phyloP scores from a whole-genome alignment of 2,888 invertebrate species.

The Trilocha varians region DNA sequence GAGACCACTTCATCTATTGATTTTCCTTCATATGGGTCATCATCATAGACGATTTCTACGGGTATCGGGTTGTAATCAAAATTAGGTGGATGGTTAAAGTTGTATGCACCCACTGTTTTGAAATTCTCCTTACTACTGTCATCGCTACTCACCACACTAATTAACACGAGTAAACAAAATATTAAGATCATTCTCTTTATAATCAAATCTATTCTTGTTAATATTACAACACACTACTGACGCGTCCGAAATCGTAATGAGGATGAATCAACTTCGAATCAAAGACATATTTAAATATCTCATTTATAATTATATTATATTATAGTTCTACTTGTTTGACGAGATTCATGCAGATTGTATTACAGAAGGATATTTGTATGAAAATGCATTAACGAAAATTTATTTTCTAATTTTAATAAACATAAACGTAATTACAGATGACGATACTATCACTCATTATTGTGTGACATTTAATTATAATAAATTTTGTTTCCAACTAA shows the following conservation, averaged over 20 bases:
- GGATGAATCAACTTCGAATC: conserved; percentile 32
- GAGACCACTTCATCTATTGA: conserved; percentile 1
- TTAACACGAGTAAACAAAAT: conserved; percentile 7
- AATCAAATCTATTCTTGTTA: conserved; percentile 10
- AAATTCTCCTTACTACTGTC: background rate
- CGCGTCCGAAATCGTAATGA: conserved; percentile 44
- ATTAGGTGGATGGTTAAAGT: conserved; percentile 32
- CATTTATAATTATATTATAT: background rate
- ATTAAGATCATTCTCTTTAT: conserved; percentile 15
- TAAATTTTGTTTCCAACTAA: too few relatives aligned
- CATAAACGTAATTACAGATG: too few relatives aligned
- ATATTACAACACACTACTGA: conserved; percentile 32
- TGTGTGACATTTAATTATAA: too few relatives aligned
- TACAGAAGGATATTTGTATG: background rate
- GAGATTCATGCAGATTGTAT: background rate
- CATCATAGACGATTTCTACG: conserved; percentile 16
- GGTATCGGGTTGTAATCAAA: conserved; percentile 22
- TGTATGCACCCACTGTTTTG: conserved; percentile 14
- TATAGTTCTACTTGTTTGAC: background rate
- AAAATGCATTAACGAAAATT: background rate
- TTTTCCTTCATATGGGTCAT: conserved; percentile 7
- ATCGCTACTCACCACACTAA: background rate
- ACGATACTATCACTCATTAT: too few relatives aligned
- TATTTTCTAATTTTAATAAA: too few relatives aligned
- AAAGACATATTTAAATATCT: background rate